Conservation (phyloP, 2,113 vertebrate genomes). For the Ondatra zibethicus region DNA sequence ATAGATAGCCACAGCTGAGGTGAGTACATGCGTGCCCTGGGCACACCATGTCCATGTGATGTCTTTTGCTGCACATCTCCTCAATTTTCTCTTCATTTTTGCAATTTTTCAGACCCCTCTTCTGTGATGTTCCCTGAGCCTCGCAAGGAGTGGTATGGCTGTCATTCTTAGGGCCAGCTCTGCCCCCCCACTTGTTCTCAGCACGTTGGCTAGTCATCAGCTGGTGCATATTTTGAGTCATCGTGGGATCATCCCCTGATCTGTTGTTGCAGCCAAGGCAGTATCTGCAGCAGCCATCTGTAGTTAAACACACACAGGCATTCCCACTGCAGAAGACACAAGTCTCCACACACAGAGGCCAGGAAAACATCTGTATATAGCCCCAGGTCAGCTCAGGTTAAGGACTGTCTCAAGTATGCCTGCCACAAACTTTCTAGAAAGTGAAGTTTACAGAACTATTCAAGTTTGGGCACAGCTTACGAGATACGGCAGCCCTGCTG, state of each 20-base stretch:
- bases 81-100: not conserved
- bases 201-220: not conserved
- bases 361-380: not conserved
- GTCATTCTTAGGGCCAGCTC: no score
- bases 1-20: not conserved
- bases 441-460: not conserved
- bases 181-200: not conserved
- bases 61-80: not conserved
- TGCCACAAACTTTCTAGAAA: not conserved
- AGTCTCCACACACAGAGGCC: not conserved
- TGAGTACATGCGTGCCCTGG: not conserved
- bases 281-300: not conserved
- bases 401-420: not conserved
- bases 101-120: not conserved
- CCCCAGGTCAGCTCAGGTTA: not conserved
- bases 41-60: not conserved
- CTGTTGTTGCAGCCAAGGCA: conserved; percentile 5
- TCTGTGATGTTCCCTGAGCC: not conserved
- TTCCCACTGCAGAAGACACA: not conserved
- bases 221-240: not conserved
- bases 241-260: not conserved
- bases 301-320: not conserved
- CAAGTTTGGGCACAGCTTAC: not conserved
- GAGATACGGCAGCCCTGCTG: not conserved
- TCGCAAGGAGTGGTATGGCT: not conserved